Evolutionary conservation across 1,140 invertebrate species (phyloP), one percentile per base, ranked within the genome.

Genomic region (Microvelia longipes): DNA sequence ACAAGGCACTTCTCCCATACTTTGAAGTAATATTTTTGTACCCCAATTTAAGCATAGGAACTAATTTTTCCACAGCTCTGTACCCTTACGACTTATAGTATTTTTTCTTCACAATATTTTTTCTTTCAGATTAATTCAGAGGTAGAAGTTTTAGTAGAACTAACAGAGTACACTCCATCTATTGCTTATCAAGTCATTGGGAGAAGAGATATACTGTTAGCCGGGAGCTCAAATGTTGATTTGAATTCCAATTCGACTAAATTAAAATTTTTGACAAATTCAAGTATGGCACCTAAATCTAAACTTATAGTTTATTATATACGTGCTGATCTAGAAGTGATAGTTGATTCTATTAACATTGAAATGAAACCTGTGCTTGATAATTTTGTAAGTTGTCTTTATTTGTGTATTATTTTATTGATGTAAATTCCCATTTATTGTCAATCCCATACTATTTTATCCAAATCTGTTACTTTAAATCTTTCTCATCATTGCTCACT

Each of bases 121-220:
- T n/a, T n/a, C n/a, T n/a, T n/a, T n/a, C n/a, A 81, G 77, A 84
- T 88, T 0, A 91, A 90, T 73, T 84, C 87, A 72, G 89, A 93
- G 71, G 82, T 96, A n/a, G 84, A 88, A 68, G 85, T 96, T 28
- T 83, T 88, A 72, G 86, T 97, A 0, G 90, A 90, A 70, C 88
- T 91, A 1, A 95, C 92, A 0, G 85, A 87, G 75, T 86, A 86
- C 1, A 81, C 97, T 78, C 86, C 87, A 71, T 86, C 90, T 72
- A 82, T 93, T 25, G 88, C 85, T 74, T 93, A 92, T 76, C 85
- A 94, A 76, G 84, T 98, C 50, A 83, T 98, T 69, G 92, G 93
- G 19, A 84, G 93, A 29, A 94, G 94, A 1, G 89, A 94, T 77
- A 87, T 97, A 27, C 80, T 95, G 0, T 77, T 86, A 15, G 86